phyloP scores from a whole-genome alignment of 2,113 vertebrate species.

The Vireo altiloquus region DNA sequence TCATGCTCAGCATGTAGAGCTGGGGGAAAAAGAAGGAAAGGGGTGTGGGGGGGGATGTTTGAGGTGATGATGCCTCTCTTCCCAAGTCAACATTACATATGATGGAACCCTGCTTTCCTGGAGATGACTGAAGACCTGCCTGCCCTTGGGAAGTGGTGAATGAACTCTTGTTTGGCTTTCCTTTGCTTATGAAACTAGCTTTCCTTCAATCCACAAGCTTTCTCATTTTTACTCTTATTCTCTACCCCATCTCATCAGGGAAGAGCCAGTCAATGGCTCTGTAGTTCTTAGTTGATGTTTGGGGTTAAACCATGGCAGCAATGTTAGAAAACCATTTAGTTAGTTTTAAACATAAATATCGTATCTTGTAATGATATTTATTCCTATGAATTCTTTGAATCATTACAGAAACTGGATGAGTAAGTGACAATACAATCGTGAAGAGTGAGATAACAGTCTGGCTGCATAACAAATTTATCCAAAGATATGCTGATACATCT shows the following conservation, averaged over 20 bases:
- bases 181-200: neutral
- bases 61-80: neutral
- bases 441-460: neutral
- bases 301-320: neutral
- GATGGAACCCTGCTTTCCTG: neutral
- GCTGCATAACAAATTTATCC: neutral
- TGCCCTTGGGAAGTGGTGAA: neutral
- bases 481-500: slow-evolving; percentile 4
- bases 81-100: neutral
- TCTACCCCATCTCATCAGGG: neutral
- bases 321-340: neutral
- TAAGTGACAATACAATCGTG: neutral
- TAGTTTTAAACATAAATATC: neutral
- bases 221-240: neutral
- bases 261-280: neutral
- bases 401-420: neutral
- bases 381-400: neutral
- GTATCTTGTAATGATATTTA: neutral
- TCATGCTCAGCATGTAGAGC: neutral
- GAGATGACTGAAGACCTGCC: neutral
- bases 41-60: too few relatives aligned
- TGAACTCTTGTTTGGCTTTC: neutral
- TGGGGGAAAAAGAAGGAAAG: neutral
- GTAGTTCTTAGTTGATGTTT: neutral
- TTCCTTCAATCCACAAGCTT: neutral